Evolutionary conservation across 2,797 vertebrate species (phyloP).

Genomic region (Sebastes diploproa): DNA sequence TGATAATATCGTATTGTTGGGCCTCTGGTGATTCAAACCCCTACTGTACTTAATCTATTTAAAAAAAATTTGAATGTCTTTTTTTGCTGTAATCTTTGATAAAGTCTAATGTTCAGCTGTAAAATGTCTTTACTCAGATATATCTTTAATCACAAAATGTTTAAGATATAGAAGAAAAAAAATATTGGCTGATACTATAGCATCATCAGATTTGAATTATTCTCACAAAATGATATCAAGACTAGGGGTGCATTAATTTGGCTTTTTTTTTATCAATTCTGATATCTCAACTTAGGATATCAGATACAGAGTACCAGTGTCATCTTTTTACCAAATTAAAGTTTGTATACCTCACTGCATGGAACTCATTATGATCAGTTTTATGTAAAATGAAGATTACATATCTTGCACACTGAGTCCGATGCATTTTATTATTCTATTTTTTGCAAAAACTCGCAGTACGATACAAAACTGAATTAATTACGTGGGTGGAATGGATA

Average conservation of each 20-base stretch:
- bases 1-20: no score
- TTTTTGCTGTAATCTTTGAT: not conserved
- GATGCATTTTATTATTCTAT: no score
- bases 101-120: not conserved
- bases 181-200: not conserved
- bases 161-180: not conserved
- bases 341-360: not conserved
- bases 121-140: not conserved
- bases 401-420: fast-evolving
- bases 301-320: not conserved
- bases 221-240: not conserved
- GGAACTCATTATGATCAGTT: not conserved
- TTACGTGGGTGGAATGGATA: no score
- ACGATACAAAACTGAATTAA: no score
- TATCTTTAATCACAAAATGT: not conserved
- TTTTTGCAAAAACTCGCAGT: no score
- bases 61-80: not conserved
- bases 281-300: not conserved
- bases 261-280: not conserved
- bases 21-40: no score
- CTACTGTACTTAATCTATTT: no score
- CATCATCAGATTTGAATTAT: not conserved
- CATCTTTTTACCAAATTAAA: no score
- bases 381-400: no score
- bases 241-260: not conserved